Conservation (phyloP, 2,113 vertebrate species). For the Spea multiplicata region DNA sequence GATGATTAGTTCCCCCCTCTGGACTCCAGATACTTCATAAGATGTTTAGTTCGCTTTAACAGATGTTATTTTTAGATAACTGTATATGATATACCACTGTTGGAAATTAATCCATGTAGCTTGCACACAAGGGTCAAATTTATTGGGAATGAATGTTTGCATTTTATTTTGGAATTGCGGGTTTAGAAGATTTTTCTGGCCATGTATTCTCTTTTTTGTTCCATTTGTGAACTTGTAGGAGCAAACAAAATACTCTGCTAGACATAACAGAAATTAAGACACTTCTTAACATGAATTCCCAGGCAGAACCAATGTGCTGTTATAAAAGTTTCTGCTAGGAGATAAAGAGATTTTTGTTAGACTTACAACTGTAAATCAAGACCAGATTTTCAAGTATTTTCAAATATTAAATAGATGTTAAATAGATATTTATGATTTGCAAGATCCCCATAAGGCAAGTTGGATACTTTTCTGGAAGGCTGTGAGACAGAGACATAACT, state of each 20-base stretch:
- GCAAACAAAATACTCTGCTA: slow-evolving; percentile 7
- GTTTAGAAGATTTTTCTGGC: slow-evolving; percentile 11
- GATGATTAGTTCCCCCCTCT: no score
- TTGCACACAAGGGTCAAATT: slow-evolving; percentile 13
- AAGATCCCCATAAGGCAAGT: no score
- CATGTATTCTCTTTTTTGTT: slow-evolving; percentile 4
- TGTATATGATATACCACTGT: slow-evolving; percentile 7
- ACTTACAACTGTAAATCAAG: no score
- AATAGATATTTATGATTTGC: no score
- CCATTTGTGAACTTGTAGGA: slow-evolving; percentile 7
- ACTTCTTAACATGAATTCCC: no score
- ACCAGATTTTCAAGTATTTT: no score
- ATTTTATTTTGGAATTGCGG: not conserved
- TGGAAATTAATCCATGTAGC: slow-evolving; percentile 22
- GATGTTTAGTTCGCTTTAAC: not conserved
- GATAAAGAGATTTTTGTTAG: no score
- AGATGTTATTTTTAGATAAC: not conserved
- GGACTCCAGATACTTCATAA: not conserved
- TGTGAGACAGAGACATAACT: no score
- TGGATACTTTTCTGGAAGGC: no score
- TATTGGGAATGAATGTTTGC: slow-evolving; percentile 12
- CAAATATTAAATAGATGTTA: no score
- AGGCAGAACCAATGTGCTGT: no score
- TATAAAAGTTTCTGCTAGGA: no score
- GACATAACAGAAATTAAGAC: not conserved